Percentiles rank a stretch among this genome's conserved stretches.
Evolutionary conservation across 2,888 invertebrate genomes (phyloP).

Genomic region (Cryptocheilus praepositus): DNA sequence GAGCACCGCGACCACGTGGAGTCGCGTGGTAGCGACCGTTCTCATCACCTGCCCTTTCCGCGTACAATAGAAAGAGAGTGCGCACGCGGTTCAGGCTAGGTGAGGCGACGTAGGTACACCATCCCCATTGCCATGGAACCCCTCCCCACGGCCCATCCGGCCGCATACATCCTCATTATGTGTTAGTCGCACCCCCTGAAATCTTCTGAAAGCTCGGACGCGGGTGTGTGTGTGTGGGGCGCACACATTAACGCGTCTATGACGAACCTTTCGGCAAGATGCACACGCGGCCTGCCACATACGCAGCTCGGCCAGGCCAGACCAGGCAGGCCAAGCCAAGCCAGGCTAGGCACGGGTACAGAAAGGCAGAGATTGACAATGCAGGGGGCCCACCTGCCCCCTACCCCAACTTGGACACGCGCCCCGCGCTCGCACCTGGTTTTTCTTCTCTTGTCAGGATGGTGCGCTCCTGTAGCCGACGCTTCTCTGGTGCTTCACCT

Average conservation of each 20-base stretch:
- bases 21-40: slow-evolving; percentile 74
- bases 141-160: slow-evolving; percentile 60
- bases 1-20: slow-evolving; percentile 62
- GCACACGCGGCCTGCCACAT: slow-evolving; percentile 33
- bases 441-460: slow-evolving; percentile 46
- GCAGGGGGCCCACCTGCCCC: slow-evolving; percentile 75
- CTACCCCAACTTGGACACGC: slow-evolving; percentile 71
- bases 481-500: slow-evolving; percentile 18
- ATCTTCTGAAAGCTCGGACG: slow-evolving; percentile 17
- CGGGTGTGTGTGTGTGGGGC: slow-evolving; percentile 30
- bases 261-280: slow-evolving; percentile 48
- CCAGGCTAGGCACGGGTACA: slow-evolving; percentile 53
- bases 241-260: slow-evolving; percentile 29
- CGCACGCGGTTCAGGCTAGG: slow-evolving; percentile 63
- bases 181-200: slow-evolving; percentile 59
- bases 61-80: slow-evolving; percentile 62
- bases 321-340: slow-evolving; percentile 20
- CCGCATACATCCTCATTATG: slow-evolving; percentile 70
- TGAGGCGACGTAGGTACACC: slow-evolving; percentile 62
- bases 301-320: slow-evolving; percentile 27
- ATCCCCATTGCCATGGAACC: slow-evolving; percentile 51
- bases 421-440: slow-evolving; percentile 70
- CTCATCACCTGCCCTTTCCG: slow-evolving; percentile 73
- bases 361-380: slow-evolving; percentile 74
- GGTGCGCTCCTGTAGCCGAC: slow-evolving; percentile 29